Conservation (phyloP, 2,888 invertebrate genomes). For the Drosophila mulleri region DNA sequence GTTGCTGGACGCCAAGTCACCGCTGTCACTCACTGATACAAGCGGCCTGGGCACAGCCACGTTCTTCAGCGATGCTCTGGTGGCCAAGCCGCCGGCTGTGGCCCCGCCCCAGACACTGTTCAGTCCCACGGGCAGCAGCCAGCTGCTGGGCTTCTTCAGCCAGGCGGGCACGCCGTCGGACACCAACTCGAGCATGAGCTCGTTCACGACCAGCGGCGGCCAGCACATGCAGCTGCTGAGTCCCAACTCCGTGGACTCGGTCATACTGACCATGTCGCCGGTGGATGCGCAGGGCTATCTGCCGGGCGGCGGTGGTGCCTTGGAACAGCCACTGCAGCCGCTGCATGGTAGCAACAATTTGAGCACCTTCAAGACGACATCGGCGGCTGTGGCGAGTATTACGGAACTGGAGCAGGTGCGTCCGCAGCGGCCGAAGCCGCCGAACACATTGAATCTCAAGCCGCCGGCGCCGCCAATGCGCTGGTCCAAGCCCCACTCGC, state of each 20-base stretch:
- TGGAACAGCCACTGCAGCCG: conserved; percentile 13
- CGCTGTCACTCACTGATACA: conserved; percentile 85
- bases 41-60: conserved; percentile 85
- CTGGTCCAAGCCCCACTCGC: conserved; percentile 91
- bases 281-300: conserved; percentile 83
- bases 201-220: conserved; percentile 88
- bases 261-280: conserved; percentile 92
- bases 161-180: conserved; percentile 87
- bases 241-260: conserved; percentile 88
- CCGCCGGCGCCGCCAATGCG: conserved; percentile 94
- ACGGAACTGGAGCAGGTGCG: conserved; percentile 83
- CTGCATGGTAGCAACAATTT: conserved; percentile 82
- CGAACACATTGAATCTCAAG: conserved; percentile 92
- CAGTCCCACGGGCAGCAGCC: conserved; percentile 81
- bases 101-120: conserved; percentile 61
- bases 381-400: conserved; percentile 10
- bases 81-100: conserved; percentile 43
- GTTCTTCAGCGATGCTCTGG: conserved; percentile 77
- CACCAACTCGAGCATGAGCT: conserved; percentile 91
- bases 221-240: conserved; percentile 85
- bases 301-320: conserved; percentile 25
- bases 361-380: conserved; percentile 88
- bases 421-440: conserved; percentile 92
- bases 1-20: conserved; percentile 83
- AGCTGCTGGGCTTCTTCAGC: conserved; percentile 80